Base-by-base conservation (phyloP, 1,140 invertebrate genomes). In the Penaeus chinensis region DNA sequence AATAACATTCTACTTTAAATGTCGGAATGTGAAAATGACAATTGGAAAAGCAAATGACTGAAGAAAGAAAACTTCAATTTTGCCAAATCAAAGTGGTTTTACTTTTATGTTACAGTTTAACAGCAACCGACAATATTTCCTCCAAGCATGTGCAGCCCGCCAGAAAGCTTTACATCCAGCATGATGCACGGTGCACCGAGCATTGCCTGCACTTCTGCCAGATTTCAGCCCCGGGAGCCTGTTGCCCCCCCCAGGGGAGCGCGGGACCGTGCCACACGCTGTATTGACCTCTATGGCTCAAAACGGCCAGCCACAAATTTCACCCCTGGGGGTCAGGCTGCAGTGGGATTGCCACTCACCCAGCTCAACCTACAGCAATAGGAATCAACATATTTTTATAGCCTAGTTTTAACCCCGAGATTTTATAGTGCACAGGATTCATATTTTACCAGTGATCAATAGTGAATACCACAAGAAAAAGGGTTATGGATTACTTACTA, bases 91-190 rank as follows among this genome's bases (percentile, higher is more conserved):
- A 47, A 47, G 47, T 47, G 47, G 47, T 47, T 47, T 47, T 47
- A 7, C 4, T 13, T 47, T 47, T 47, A 47, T 47, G 0, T 47
- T 47, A 47, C 47, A 47, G 47, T 47, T 54, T 19, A 27, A 22
- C 42, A 66, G 37, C 11, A 69, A 20, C 13, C 27, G 22, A 63
- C 32, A 66, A 77, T 42, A 79, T 66, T 62, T 84, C 27, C 87
- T 89, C 87, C 87, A 89, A 89, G 87, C 77, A 54, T 89, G 82
- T 89, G 87, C 87, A 89, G 87, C 87, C 87, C 87, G 87, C 87
- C 87, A 89, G 87, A 89, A 89, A 89, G 87, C 87, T 84, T 89
- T 89, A 89, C 87, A 89, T 89, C 87, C 87, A 89, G 87, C 87
- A 89, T 89, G 87, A 89, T 89, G 87, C 87, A 71, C 87, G 82